Evolutionary conservation across 2,797 vertebrate genomes (phyloP).

Genomic region (Rhinella marina): DNA sequence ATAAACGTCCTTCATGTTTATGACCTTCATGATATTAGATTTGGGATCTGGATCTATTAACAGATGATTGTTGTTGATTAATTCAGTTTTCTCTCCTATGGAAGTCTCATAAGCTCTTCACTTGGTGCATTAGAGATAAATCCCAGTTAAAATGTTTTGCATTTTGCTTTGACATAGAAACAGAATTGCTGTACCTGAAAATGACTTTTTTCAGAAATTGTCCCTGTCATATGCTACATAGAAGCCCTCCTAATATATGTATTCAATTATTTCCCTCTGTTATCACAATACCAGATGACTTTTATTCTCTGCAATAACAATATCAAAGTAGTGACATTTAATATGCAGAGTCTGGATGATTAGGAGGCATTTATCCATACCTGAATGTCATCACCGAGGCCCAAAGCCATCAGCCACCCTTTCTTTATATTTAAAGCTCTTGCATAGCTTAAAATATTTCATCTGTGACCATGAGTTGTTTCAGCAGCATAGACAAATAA

Average conservation of each 20-base stretch:
- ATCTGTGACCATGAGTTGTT: conserved; percentile 51
- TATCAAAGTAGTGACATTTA: conserved; percentile 54
- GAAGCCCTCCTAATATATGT: conserved; percentile 44
- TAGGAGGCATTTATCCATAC: conserved; percentile 56
- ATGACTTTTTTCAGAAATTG: conserved; percentile 36
- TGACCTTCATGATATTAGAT: conserved; percentile 11
- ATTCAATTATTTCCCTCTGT: conserved; percentile 19
- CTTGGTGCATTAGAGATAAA: neutral
- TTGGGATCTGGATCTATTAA: conserved; percentile 11
- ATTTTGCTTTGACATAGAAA: conserved; percentile 29
- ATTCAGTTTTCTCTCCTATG: neutral
- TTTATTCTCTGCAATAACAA: conserved; percentile 28
- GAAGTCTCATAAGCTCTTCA: conserved; percentile 11
- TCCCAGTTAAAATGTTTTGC: conserved; percentile 12
- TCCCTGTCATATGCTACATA: neutral
- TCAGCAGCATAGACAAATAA: conserved; percentile 68
- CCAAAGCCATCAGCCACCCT: conserved; percentile 36
- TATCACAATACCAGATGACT: conserved; percentile 48
- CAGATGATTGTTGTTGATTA: conserved; percentile 3
- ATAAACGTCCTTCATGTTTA: conserved; percentile 4
- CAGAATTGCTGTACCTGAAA: conserved; percentile 20
- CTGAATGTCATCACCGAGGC: conserved; percentile 36
- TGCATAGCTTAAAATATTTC: conserved; percentile 62
- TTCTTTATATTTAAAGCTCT: conserved; percentile 34
- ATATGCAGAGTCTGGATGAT: conserved; percentile 50